Percentiles rank a stretch among this genome's conserved stretches.
phyloP scores from a whole-genome alignment of 2,113 vertebrate genomes.

The Cepphus grylle region DNA sequence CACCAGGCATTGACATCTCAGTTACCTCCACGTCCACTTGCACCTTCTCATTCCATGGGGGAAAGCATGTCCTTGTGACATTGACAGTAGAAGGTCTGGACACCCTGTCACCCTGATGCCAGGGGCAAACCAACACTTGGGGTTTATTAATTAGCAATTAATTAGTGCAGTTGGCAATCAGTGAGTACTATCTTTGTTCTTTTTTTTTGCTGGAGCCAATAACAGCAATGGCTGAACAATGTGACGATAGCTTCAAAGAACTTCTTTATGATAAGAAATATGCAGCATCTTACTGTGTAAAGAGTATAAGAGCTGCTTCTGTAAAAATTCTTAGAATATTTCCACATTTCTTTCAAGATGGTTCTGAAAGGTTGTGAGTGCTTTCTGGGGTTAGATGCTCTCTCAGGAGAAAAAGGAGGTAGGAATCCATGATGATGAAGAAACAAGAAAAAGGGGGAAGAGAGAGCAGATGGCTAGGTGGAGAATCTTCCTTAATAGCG shows the following conservation, averaged over 20 bases:
- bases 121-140: neutral
- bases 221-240: neutral
- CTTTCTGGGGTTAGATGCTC: neutral
- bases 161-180: neutral
- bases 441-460: neutral
- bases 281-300: neutral
- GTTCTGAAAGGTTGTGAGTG: neutral
- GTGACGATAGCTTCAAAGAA: neutral
- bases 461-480: neutral
- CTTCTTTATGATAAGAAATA: neutral
- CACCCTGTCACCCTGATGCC: neutral
- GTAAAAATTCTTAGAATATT: neutral
- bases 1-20: neutral
- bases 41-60: rapidly evolving
- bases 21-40: neutral
- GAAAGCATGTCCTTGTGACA: neutral
- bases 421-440: neutral
- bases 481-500: neutral
- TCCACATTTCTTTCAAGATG: neutral
- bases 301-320: neutral
- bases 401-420: neutral
- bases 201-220: neutral
- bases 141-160: too few relatives aligned
- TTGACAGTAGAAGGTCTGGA: neutral
- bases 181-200: neutral